These are phyloP conservation scores for Salarias fasciatus DNA, from an alignment of 2,797 vertebrate genomes.

Conservation along the genomic window DNA sequence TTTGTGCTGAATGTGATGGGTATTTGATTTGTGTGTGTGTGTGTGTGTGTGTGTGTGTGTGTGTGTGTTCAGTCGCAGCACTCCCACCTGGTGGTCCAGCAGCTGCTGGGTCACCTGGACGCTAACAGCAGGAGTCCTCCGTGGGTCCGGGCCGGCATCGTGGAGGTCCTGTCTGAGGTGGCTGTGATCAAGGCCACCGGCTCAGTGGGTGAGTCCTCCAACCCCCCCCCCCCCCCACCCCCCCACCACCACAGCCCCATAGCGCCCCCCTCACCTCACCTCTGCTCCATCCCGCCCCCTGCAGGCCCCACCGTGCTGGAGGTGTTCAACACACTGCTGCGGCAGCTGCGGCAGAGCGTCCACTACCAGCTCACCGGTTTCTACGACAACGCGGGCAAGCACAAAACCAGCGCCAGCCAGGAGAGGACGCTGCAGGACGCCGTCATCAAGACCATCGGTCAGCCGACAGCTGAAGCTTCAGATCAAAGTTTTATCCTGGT, in stretches of 20 bases:
- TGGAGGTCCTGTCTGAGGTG: constrained; percentile 90
- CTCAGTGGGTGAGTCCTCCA: constrained; percentile 85
- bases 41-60: no score
- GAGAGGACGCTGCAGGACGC: constrained; percentile 91
- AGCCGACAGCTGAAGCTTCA: neutral
- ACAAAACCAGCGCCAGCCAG: constrained; percentile 80
- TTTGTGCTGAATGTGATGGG: no score
- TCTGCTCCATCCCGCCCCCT: neutral
- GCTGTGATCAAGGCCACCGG: constrained; percentile 89
- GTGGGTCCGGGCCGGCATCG: constrained; percentile 87
- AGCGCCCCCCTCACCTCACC: no score
- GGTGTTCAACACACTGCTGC: constrained; percentile 90
- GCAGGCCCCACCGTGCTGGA: constrained; percentile 91
- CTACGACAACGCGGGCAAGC: constrained; percentile 77
- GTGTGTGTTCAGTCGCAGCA: constrained; percentile 84
- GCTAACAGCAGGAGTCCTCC: constrained; percentile 89
- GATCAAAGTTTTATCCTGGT: no score
- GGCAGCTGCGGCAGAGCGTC: constrained; percentile 90
- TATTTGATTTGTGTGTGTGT: no score
- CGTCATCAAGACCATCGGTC: constrained; percentile 88
- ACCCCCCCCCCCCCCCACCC: no score
- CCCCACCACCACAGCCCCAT: neutral
- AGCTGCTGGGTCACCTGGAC: constrained; percentile 90
- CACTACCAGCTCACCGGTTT: constrained; percentile 90
- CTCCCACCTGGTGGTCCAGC: constrained; percentile 92